Conservation (phyloP, 2,113 vertebrate species). For the Rhabdornis inornatus region DNA sequence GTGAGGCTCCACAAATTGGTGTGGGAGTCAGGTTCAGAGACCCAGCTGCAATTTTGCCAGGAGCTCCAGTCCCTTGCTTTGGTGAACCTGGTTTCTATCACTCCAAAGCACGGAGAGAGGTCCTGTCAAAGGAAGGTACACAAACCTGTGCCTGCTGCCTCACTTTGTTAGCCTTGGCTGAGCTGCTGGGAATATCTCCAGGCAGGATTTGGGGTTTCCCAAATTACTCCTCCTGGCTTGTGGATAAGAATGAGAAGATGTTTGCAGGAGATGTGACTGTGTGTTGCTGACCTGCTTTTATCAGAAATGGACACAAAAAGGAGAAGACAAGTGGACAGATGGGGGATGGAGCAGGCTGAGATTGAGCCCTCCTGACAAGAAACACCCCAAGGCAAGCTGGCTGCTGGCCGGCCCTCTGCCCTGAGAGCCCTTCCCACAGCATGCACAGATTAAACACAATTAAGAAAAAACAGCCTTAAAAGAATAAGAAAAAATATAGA, state of each 20-base stretch:
- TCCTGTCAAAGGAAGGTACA: not conserved
- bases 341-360: not conserved
- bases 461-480: not conserved
- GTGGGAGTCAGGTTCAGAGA: accelerated
- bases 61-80: not conserved
- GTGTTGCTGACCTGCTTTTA: not conserved
- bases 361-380: not conserved
- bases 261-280: not conserved
- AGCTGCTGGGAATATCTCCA: not conserved
- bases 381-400: constrained; percentile 3
- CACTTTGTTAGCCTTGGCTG: not conserved
- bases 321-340: not conserved
- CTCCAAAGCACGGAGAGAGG: not conserved
- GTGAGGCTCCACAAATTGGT: not conserved
- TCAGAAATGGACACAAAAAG: not conserved
- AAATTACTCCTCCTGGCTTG: accelerated
- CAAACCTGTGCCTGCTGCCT: not conserved
- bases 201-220: not conserved
- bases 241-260: not conserved
- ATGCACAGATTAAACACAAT: not conserved
- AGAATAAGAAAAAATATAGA: not conserved
- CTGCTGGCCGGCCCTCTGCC: not conserved
- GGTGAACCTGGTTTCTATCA: not conserved
- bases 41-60: accelerated
- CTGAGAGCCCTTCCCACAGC: not conserved